These are phyloP conservation scores for Chaitophorus viminalis DNA, from an alignment of 2,888 invertebrate genomes.

Conservation along the genomic window DNA sequence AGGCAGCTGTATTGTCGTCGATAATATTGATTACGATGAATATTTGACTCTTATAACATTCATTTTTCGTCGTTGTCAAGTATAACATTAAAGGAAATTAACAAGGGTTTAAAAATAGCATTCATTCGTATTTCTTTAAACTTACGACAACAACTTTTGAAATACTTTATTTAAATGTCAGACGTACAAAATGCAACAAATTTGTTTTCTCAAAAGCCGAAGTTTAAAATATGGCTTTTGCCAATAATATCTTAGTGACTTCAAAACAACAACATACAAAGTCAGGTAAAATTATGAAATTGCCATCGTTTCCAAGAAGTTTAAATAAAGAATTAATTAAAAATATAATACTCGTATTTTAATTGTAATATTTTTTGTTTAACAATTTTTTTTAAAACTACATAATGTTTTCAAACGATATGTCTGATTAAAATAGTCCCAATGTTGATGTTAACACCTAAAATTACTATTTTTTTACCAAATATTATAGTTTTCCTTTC, in stretches of 20 bases:
- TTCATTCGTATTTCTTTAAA: background rate
- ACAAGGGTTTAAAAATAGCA: background rate
- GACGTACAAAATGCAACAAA: background rate
- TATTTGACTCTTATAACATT: too few species aligned
- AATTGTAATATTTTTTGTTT: background rate
- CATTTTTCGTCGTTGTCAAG: background rate
- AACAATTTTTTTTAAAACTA: background rate
- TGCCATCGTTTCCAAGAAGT: background rate
- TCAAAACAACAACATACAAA: background rate
- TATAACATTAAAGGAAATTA: background rate
- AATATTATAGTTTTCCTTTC: background rate
- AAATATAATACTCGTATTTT: background rate
- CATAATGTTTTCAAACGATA: too few species aligned
- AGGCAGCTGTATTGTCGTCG: background rate
- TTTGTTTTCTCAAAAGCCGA: background rate
- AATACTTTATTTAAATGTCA: background rate
- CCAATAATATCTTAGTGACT: background rate
- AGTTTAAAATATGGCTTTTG: background rate
- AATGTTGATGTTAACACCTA: background rate
- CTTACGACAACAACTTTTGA: background rate
- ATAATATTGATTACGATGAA: background rate
- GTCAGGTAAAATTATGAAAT: background rate
- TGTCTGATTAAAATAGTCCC: background rate
- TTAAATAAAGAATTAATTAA: background rate
- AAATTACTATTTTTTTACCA: background rate